These are phyloP conservation scores for Papilio protenor DNA, from an alignment of 2,888 invertebrate species.

Conservation along the genomic window DNA sequence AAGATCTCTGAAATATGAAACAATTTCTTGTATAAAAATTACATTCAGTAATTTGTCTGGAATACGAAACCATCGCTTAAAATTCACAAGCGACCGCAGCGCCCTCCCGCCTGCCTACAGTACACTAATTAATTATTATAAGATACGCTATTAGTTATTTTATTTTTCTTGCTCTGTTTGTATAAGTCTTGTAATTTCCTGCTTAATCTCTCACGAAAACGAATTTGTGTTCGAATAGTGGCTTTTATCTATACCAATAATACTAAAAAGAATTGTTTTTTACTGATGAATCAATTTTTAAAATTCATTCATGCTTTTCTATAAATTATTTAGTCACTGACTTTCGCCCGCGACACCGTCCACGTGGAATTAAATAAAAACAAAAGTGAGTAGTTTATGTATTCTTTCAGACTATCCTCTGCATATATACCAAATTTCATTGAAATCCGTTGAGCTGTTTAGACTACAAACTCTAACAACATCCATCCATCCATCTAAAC, in stretches of 20 bases:
- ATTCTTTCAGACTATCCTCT: no score
- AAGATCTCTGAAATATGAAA: neutral
- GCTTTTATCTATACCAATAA: neutral
- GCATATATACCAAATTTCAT: no score
- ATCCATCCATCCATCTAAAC: no score
- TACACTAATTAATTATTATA: slow-evolving; percentile 14
- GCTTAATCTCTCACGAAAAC: neutral
- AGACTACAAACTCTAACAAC: no score
- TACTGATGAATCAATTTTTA: neutral
- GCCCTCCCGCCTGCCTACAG: neutral
- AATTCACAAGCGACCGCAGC: slow-evolving; percentile 7
- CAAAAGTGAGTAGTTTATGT: no score
- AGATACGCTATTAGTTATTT: slow-evolving; percentile 3
- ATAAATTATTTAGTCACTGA: no score
- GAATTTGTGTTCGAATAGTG: neutral
- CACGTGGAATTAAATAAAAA: no score
- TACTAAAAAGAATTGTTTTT: neutral
- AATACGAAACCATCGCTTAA: slow-evolving; percentile 12
- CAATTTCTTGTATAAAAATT: neutral
- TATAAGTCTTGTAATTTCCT: slow-evolving; percentile 1
- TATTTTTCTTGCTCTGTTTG: neutral
- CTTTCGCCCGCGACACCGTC: no score
- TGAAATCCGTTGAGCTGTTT: no score
- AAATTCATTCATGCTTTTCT: no score
- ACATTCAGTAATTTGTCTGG: neutral